Evolutionary conservation across 2,797 vertebrate genomes (phyloP), one percentile per base, ranked within the genome.

Genomic region (Amazonetta brasiliensis): DNA sequence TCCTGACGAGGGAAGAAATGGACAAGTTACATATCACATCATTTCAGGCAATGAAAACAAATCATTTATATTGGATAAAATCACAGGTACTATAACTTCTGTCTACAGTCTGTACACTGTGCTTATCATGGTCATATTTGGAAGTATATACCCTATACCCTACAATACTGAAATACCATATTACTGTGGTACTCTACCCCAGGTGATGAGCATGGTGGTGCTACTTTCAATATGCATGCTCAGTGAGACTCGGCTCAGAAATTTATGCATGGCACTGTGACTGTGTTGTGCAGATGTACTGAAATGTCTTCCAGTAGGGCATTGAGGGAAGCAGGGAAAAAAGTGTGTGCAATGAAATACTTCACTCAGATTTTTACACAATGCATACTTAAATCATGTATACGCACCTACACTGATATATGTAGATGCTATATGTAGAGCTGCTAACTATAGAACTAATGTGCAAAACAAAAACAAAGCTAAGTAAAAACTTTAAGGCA

Each of bases 1-100:
- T 93, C 97, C 97, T 41, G 99, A 99, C 73, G 96, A 98, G 88
- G 98, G 98, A 50, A 98, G 97, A 89, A 99, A 98, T 22, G 98
- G 98, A 64, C 95, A 97, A 31, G 92, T 99, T 31, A 98, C 98
- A 0, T 99, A 98, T 62, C 91, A 95, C 83, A 96, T 99, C 75
- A 73, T 98, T 78, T 98, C 98, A 31, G 99, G 98, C 92, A 99
- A 99, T 93, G 95, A 98, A 89, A 92, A 97, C 22, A 95, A 95
- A 76, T 54, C 97, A 17, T 99, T 99, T 96, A 35, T 89, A 14
- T 95, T 99, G 64, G 98, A 99, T 75, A 96, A 98, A 93, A 97
- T 96, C 78, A 98, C 99, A 98, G 99, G 99, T 99, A 97, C 43
- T 48, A 59, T 94, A 73, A 22, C 52, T 77, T 92, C 62, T 87